Percentiles rank a stretch among this genome's conserved stretches.
phyloP scores from a whole-genome alignment of 2,797 vertebrate species.

The Pteropus rufus region DNA sequence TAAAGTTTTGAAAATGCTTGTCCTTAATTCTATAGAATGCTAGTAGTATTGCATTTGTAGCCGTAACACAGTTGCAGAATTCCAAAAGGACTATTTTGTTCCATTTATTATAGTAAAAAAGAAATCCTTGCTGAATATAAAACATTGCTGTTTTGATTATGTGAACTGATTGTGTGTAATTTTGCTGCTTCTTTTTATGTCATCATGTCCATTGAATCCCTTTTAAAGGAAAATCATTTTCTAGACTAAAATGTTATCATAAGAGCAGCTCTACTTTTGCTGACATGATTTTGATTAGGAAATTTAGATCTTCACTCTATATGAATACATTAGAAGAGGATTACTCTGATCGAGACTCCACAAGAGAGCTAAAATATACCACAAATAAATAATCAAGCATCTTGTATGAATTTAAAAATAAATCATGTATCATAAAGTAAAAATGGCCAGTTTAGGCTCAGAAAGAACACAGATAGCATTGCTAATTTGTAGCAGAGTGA shows the following conservation, averaged over 20 bases:
- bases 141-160: constrained; percentile 88
- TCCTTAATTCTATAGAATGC: constrained; percentile 80
- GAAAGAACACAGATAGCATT: constrained; percentile 76
- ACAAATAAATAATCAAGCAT: constrained; percentile 88
- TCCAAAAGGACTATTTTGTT: constrained; percentile 84
- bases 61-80: constrained; percentile 81
- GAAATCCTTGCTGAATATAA: constrained; percentile 85
- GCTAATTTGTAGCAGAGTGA: constrained; percentile 78
- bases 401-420: constrained; percentile 86
- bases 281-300: constrained; percentile 88
- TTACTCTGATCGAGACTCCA: constrained; percentile 83
- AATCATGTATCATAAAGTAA: constrained; percentile 80
- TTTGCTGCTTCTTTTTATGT: constrained; percentile 86
- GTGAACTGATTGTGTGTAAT: constrained; percentile 88
- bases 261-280: constrained; percentile 85
- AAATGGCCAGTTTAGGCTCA: constrained; percentile 78
- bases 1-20: constrained; percentile 71
- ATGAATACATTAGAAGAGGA: constrained; percentile 86
- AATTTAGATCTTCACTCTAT: constrained; percentile 85
- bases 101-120: constrained; percentile 84
- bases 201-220: constrained; percentile 87
- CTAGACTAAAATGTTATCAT: constrained; percentile 86
- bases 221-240: constrained; percentile 88
- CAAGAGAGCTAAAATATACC: constrained; percentile 85
- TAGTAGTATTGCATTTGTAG: constrained; percentile 78